Evolutionary conservation across 2,797 vertebrate species (phyloP).

Genomic region (Arctocebus calabarensis): DNA sequence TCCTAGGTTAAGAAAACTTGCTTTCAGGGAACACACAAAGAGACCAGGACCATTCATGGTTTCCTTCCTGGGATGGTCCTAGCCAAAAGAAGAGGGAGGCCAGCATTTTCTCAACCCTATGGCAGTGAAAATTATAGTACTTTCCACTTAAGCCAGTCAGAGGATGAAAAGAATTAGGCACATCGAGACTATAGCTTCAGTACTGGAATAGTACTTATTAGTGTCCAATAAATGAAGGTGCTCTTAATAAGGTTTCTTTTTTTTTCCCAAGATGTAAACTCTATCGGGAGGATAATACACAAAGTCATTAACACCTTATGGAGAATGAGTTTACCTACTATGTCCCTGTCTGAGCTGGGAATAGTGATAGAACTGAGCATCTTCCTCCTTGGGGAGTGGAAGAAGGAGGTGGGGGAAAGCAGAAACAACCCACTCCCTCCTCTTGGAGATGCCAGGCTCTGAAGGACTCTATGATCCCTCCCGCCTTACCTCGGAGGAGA

Average conservation of each 20-base stretch:
- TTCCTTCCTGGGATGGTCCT: background rate
- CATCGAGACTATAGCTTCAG: background rate
- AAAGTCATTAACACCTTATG: background rate
- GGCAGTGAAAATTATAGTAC: background rate
- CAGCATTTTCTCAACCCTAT: background rate
- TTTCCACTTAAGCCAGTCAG: background rate
- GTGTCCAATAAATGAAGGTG: background rate
- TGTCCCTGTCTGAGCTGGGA: background rate
- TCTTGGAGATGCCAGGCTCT: background rate
- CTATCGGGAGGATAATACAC: background rate
- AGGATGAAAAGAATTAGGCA: background rate
- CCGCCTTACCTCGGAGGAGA: slow-evolving; percentile 74
- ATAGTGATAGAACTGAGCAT: background rate
- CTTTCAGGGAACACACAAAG: background rate
- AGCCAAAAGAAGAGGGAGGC: background rate
- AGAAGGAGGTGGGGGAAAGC: background rate
- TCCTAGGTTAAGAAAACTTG: background rate
- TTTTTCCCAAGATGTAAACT: background rate
- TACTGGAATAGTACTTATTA: background rate
- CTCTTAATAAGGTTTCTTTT: background rate
- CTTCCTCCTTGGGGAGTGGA: background rate
- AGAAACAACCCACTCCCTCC: background rate
- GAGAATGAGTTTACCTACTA: background rate
- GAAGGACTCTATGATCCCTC: background rate
- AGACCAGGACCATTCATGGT: background rate